phyloP scores from a whole-genome alignment of 2,888 invertebrate species.

The Nipponacmea schrenckii region DNA sequence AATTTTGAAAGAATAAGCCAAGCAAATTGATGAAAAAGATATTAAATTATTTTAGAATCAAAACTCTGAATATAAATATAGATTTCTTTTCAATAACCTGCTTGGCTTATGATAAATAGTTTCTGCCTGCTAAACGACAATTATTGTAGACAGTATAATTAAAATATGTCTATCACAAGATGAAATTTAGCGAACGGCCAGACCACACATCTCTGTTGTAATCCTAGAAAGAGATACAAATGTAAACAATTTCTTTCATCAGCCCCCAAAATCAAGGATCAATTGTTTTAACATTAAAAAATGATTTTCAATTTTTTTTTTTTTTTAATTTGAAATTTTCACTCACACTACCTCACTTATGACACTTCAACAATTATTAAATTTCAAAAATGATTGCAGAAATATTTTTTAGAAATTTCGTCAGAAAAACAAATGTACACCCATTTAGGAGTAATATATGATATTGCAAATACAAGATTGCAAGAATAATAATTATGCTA shows the following conservation, averaged over 20 bases:
- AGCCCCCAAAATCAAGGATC: not conserved
- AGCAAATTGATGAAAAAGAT: not conserved
- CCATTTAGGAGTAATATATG: not conserved
- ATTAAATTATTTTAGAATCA: not conserved
- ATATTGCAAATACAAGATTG: constrained; percentile 26
- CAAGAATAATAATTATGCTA: constrained; percentile 23
- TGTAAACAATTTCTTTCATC: constrained; percentile 19
- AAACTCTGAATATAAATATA: not conserved
- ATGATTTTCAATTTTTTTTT: not conserved
- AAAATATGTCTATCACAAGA: no score
- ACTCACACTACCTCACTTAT: constrained; percentile 21
- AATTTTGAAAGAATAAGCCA: not conserved
- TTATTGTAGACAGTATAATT: no score
- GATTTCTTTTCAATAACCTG: not conserved
- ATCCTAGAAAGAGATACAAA: constrained; percentile 53
- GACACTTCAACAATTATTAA: constrained; percentile 10
- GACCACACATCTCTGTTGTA: constrained; percentile 57
- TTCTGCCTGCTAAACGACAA: no score
- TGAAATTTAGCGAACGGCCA: constrained; percentile 48
- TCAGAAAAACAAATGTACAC: constrained; percentile 7
- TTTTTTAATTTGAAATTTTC: constrained; percentile 7
- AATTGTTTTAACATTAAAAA: not conserved
- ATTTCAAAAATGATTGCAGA: no score
- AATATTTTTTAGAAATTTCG: no score
- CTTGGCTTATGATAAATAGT: not conserved